Evolutionary conservation across 2,888 invertebrate genomes (phyloP), one percentile per base, ranked within the genome.

Genomic region (Oligia latruncula): DNA sequence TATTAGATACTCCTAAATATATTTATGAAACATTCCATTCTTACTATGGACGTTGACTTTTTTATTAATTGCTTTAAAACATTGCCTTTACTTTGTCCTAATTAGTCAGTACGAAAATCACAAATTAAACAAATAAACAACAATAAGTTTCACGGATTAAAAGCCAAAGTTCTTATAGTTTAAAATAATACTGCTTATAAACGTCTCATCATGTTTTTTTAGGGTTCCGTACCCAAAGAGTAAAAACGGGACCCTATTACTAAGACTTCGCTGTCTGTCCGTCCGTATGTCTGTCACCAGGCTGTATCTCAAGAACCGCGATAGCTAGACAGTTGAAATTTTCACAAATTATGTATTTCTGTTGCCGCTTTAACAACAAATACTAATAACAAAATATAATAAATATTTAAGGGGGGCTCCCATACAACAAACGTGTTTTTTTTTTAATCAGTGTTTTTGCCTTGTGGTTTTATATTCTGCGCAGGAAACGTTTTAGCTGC

Each of bases 1-100:
- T 81, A 80, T 80, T 79, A 81, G 40, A 43, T 85, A 84, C 60
- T 72, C 67, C 65, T 83, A 80, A 46, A 43, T 70, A 80, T 35
- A 85, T 40, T 82, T 82, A 78, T 78, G 72, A 81, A 86, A 77
- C 74, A 82, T 85, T 74, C 75, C 78, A 84, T 84, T 81, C 40
- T 82, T 75, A 71, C 17, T 23, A 20, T 76, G 74, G 60, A 82
- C 71, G 71, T 78, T 65, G 71, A 71, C 60, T 83, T 71, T 60
- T 74, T 81, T 66, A 81, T 75, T 75, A 82, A 82, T 83, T 83
- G 73, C 79, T 86, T 85, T 43, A 86, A 86, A 88, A 87, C 74
- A 82, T 77, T 87, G 81, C 74, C 58, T 35, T 74, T 74, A 52
- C 49, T 65, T 83, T 46, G 29, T 23, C 52, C 17, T 58, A 17